A percentile compares a stretch with the other conserved stretches of the same genome.
Evolutionary conservation across 1,140 invertebrate species (phyloP).

Genomic region (Calliopsis andreniformis): DNA sequence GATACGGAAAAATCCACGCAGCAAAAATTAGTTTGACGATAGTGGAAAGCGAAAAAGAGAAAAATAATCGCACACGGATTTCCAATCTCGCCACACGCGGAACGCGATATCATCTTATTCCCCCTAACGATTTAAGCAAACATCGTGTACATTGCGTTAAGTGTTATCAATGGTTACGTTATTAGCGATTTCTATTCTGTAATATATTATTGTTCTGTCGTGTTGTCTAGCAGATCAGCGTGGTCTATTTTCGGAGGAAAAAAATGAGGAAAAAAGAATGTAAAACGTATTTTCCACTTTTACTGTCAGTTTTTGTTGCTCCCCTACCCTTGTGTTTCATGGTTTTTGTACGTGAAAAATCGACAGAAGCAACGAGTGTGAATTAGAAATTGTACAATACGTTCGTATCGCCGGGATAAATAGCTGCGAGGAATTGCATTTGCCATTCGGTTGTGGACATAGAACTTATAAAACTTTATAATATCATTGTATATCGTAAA

Average conservation of each 20-base stretch:
- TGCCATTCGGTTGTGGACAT: constrained; percentile 78
- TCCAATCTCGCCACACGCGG: constrained; percentile 34
- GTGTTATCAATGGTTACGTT: constrained; percentile 73
- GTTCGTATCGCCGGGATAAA: constrained; percentile 59
- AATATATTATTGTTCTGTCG: constrained; percentile 68
- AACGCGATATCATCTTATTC: constrained; percentile 31
- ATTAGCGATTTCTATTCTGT: constrained; percentile 64
- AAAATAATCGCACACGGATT: constrained; percentile 19
- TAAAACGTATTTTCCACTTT: constrained; percentile 14
- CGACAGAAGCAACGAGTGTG: constrained; percentile 34
- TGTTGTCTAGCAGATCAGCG: constrained; percentile 20
- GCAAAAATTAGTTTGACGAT: background rate
- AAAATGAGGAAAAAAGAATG: background rate
- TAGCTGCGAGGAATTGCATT: constrained; percentile 70
- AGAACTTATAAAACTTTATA: constrained; percentile 79
- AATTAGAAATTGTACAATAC: constrained; percentile 65
- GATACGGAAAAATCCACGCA: too few species aligned
- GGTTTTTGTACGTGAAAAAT: constrained; percentile 34
- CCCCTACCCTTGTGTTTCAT: constrained; percentile 22
- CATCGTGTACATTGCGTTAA: constrained; percentile 74
- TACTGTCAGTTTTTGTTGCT: background rate
- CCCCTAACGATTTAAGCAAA: constrained; percentile 58
- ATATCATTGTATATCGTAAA: constrained; percentile 72
- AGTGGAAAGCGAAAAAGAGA: constrained; percentile 11
- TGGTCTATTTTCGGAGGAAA: background rate